phyloP scores from a whole-genome alignment of 1,140 invertebrate genomes.

The Heliothis subflexa region DNA sequence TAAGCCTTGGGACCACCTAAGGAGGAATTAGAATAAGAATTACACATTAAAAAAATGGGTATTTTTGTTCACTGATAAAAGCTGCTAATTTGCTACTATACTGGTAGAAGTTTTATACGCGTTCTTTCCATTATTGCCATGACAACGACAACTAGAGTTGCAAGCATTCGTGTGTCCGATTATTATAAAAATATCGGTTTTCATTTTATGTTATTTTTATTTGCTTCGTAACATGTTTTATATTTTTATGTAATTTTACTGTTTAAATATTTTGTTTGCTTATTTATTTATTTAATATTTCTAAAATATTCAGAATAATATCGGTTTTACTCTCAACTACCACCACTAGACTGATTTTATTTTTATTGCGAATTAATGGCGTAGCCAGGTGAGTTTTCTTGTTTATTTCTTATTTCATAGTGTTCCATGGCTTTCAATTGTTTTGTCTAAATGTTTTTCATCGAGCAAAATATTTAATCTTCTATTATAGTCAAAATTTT shows the following conservation, averaged over 20 bases:
- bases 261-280: not conserved
- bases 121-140: not conserved
- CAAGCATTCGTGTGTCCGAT: too few species aligned
- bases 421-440: conserved; percentile 83
- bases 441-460: conserved; percentile 83
- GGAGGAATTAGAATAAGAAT: too few species aligned
- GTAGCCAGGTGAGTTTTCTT: conserved; percentile 86
- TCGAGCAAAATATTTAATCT: conserved; percentile 81
- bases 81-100: not conserved
- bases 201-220: not conserved
- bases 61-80: too few species aligned
- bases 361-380: conserved; percentile 86
- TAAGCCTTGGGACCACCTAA: too few species aligned
- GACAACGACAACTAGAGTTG: too few species aligned
- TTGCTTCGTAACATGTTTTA: not conserved
- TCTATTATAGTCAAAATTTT: conserved; percentile 82
- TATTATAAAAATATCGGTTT: not conserved
- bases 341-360: conserved; percentile 76
- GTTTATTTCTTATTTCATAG: conserved; percentile 84
- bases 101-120: not conserved
- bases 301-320: not conserved
- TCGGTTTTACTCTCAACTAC: conserved; percentile 20
- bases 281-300: not conserved
- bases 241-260: not conserved
- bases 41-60: too few species aligned